Evolutionary conservation across 2,797 vertebrate species (phyloP).

Genomic region (Triplophysa yarkandensis): DNA sequence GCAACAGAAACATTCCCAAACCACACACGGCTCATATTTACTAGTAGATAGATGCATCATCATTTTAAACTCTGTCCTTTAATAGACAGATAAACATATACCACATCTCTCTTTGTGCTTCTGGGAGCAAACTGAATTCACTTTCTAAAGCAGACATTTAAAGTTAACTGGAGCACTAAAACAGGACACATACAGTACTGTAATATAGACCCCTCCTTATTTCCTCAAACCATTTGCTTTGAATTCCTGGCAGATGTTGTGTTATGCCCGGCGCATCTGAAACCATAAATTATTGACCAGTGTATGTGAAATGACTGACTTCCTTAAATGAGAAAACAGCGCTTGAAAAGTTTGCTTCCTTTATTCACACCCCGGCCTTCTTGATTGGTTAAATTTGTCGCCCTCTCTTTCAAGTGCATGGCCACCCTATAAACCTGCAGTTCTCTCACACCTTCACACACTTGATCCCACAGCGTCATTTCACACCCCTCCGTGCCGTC

Average conservation of each 20-base stretch:
- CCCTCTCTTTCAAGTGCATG: slow-evolving; percentile 82
- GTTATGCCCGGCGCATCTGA: slow-evolving; percentile 60
- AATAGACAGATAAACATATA: not conserved
- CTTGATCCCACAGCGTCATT: slow-evolving; percentile 72
- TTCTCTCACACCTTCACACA: slow-evolving; percentile 78
- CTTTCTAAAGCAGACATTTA: not conserved
- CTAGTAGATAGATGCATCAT: not conserved
- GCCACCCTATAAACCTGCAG: slow-evolving; percentile 73
- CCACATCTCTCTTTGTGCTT: not conserved
- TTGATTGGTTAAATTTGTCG: slow-evolving; percentile 77
- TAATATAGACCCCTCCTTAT: slow-evolving; percentile 51
- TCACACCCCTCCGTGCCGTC: slow-evolving; percentile 51
- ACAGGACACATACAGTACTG: slow-evolving; percentile 56
- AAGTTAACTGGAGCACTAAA: not conserved
- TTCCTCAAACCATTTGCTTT: slow-evolving; percentile 68
- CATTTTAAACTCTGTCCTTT: not conserved
- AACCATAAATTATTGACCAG: slow-evolving; percentile 67
- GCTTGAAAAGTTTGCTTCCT: slow-evolving; percentile 65
- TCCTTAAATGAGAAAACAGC: slow-evolving; percentile 68
- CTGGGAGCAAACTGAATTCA: not conserved
- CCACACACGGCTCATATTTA: not conserved
- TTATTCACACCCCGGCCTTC: slow-evolving; percentile 61
- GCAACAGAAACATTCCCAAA: not conserved
- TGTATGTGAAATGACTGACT: slow-evolving; percentile 71
- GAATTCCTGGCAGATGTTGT: slow-evolving; percentile 54